A percentile compares a stretch with the other conserved stretches of the same genome.
Conservation (phyloP, 1,140 invertebrate genomes). For the Listronotus oregonensis region DNA sequence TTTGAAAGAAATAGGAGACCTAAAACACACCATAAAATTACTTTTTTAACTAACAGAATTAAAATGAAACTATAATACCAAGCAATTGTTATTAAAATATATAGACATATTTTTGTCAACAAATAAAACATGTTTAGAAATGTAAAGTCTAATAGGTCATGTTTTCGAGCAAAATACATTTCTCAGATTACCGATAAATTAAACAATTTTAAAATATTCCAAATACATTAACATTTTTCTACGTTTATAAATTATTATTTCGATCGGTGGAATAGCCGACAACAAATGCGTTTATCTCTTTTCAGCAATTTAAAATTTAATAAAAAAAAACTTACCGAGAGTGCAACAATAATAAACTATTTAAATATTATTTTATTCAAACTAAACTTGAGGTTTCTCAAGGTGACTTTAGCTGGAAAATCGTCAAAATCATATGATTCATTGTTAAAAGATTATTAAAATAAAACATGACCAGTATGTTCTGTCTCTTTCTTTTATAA, state of each 20-base stretch:
- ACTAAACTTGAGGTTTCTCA: not conserved
- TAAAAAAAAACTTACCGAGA: slow-evolving; percentile 17
- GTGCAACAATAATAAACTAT: not conserved
- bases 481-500: no score
- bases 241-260: no score
- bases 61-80: slow-evolving; percentile 26
- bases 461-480: no score
- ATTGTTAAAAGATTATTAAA: no score
- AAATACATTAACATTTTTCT: not conserved
- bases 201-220: slow-evolving; percentile 4
- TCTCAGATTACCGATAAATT: not conserved
- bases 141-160: slow-evolving; percentile 26
- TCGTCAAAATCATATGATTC: no score
- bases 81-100: slow-evolving; percentile 10
- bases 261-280: no score
- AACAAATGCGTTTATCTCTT: slow-evolving; percentile 8
- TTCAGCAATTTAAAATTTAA: slow-evolving; percentile 3
- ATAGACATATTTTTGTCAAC: slow-evolving; percentile 22
- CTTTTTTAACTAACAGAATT: not conserved
- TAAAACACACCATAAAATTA: slow-evolving; percentile 3
- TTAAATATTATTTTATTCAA: not conserved
- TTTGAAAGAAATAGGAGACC: slow-evolving; percentile 22
- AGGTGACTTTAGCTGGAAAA: not conserved
- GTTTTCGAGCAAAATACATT: slow-evolving; percentile 17
- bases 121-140: slow-evolving; percentile 28